Evolutionary conservation across 2,888 invertebrate species (phyloP), one percentile per base, ranked within the genome.

Genomic region (Apoderus coryli): DNA sequence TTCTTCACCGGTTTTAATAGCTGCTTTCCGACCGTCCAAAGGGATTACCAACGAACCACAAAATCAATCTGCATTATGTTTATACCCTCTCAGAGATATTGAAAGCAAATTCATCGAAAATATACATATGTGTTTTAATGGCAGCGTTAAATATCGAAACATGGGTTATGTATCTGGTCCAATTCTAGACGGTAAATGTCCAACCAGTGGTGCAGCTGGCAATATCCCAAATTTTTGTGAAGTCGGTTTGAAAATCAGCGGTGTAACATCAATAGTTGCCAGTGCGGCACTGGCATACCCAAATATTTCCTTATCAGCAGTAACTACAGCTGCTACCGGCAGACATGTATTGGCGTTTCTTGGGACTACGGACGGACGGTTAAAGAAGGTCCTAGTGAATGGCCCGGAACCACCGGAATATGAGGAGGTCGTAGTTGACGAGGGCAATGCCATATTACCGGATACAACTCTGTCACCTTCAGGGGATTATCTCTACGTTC

Each of bases 61-160:
- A 49, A 56, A 72, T 14, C 76, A 79, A 42, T 90, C 95, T 2
- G 95, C 92, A 1, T 64, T 96, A 46, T 96, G 96, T 62, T 72
- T 92, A 26, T 96, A 82, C 60, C 84, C 90, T 35, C 64, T 96
- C 40, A 74, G 80, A 47, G 81, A 86, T 42, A 85, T 95, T 46
- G 86, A 90, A 55, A 76, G 77, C 43, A 84, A 84, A 56, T 96
- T 96, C 59, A 86, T 85, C 53, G 85, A 90, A 58, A 96, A 95
- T 62, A 90, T 95, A 46, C 90, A 92, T 56, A 82, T 88, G 76
- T 96, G 96, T 61, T 93, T 93, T 56, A 86, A 90, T 59, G 93
- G 93, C 16, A 84, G 82, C 45, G 84, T 85, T 43, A 86, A 84
- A 53, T 84, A 89, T 53, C 75, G 93, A 13, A 89, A 82, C 52